Evolutionary conservation across 2,888 invertebrate genomes (phyloP).

Genomic region (Lithodes maja): DNA sequence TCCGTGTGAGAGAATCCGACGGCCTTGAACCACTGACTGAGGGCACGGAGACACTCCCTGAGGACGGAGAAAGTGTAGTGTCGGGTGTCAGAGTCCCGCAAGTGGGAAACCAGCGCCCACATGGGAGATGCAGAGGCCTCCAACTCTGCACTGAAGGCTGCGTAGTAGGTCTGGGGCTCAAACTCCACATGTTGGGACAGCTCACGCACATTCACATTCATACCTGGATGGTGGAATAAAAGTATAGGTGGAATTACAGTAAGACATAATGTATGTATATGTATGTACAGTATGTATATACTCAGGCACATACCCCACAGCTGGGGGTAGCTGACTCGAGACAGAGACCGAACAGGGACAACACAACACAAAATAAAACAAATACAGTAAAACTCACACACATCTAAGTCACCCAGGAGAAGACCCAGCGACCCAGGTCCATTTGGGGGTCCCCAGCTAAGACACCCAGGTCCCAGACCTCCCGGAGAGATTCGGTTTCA

Average conservation of each 20-base stretch:
- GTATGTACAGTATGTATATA: no score
- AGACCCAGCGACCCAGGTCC: no score
- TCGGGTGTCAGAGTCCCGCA: slow-evolving; percentile 84
- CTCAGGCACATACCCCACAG: no score
- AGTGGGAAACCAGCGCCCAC: slow-evolving; percentile 96
- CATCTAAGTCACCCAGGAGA: no score
- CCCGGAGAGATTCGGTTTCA: no score
- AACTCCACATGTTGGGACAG: slow-evolving; percentile 94
- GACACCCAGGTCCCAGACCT: no score
- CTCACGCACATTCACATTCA: slow-evolving; percentile 97
- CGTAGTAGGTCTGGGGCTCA: slow-evolving; percentile 97
- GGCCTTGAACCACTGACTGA: slow-evolving; percentile 92
- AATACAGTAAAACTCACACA: neutral
- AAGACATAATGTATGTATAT: neutral
- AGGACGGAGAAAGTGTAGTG: slow-evolving; percentile 85
- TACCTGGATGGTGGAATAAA: slow-evolving; percentile 79
- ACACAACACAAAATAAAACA: neutral
- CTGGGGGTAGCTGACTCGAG: no score
- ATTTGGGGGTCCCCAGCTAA: no score
- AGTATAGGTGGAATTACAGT: neutral
- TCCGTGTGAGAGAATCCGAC: slow-evolving; percentile 84
- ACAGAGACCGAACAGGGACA: no score
- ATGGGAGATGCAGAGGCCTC: slow-evolving; percentile 98
- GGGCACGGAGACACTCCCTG: slow-evolving; percentile 91
- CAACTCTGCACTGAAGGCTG: slow-evolving; percentile 97